Base-by-base conservation (phyloP, 1,140 invertebrate genomes). In the Mycetomoellerius zeteki region DNA sequence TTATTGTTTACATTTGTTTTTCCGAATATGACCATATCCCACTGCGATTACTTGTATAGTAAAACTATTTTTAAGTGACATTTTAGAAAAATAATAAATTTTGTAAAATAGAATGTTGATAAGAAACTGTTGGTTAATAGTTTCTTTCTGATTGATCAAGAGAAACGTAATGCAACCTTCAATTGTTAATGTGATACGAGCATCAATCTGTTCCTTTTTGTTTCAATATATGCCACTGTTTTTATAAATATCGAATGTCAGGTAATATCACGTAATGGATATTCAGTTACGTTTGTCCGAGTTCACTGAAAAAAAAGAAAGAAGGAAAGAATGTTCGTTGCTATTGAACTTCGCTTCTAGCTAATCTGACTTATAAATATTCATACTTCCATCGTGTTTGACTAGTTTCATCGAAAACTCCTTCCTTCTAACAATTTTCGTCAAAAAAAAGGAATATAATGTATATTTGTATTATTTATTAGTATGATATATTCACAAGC, bases 261-360 rank as follows among this genome's bases (percentile, higher is more conserved):
- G 24, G 5, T 67, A n/a, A n/a, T n/a, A 67, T 24, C 19, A 50
- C 12, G 47, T 1, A 50, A 14, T 30, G n/a, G n/a, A 21, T 69
- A 69, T 80, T 69, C 14, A 69, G 21, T 80, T 80, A 37, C 14
- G 8, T 67, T 67, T 14, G 0, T 52, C 0, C 47, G 14, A 69
- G 4, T 43, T 43, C 16, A 52, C 1, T n/a, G 3, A 50, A 65
- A 37, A 37, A 21, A 81, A 24, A 14, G 14, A 58, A 52, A 33
- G 4, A 47, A 24, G 8, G 54, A 47, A 37, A 14, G 3, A 54
- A 54, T 30, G 14, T 52, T 14, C 16, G 3, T 52, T 47, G 16
- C 24, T n/a, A 27, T 56, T 8, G 3, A 37, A 67, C 2, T n/a
- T 54, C 14, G 4, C 2, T 33, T 69, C 27, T 33, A 7, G 5